Base-by-base conservation (phyloP, 2,888 invertebrate genomes). In the Drosophila paracracens region DNA sequence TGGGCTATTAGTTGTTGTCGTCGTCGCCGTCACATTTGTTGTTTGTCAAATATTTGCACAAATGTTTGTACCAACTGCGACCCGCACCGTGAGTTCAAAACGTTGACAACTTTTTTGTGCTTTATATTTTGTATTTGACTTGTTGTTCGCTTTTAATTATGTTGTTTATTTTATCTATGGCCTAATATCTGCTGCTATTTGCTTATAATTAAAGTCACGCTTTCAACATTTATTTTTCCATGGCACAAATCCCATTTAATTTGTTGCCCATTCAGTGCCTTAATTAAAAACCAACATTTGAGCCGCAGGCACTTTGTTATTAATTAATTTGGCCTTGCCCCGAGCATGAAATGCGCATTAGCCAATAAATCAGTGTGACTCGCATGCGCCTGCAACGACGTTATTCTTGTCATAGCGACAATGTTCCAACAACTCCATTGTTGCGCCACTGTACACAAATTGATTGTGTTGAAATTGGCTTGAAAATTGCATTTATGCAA, bases 231-330 rank as follows among this genome's bases (percentile, higher is more conserved):
- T 64, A 35, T 60, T 52, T 53, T 48, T 56, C 54, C 54, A n/a
- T 35, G 38, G 66, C 73, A 69, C 68, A 78, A 74, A 89, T 84
- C 79, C 76, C 73, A 81, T 79, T 66, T 77, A 80, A 77, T 79
- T 82, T 76, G 70, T 80, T 78, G 36, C 61, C 57, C 81, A 78
- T 79, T 75, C 77, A 67, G 58, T 51, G 80, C 76, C 87, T 88
- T 89, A 90, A 88, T 88, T 88, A 88, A 90, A 88, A 90, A 90
- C 62, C 83, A 90, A 90, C 86, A 89, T 68, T 53, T 61, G 60
- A 57, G 48, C 54, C 69, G 60, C 62, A 54, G 46, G 40, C 63
- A 70, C 70, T 68, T 77, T 82, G 86, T 79, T 90, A 82, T 83
- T 87, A 90, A 90, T 89, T 89, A 90, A 87, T 87, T 82, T 90